phyloP scores from a whole-genome alignment of 2,113 vertebrate genomes.

The Prunella fulvescens region DNA sequence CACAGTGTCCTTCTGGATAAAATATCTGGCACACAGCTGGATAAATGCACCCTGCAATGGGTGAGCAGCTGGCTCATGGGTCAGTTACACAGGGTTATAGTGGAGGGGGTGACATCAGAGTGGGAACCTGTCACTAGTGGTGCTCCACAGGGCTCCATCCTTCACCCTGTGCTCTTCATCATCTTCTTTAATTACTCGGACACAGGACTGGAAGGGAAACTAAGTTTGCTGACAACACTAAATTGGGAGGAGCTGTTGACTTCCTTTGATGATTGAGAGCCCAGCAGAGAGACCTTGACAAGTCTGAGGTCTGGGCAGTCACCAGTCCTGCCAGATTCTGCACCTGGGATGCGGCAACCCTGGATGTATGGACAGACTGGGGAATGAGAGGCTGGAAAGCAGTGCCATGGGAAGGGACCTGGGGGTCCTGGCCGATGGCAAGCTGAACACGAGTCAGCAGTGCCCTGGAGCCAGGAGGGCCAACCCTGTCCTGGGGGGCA shows the following conservation, averaged over 20 bases:
- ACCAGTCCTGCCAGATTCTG: rapidly evolving
- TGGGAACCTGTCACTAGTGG: not conserved
- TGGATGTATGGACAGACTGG: not conserved
- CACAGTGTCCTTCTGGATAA: not conserved
- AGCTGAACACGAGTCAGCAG: rapidly evolving
- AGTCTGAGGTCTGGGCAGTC: not conserved
- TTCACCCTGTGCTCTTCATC: not conserved
- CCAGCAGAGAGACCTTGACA: not conserved
- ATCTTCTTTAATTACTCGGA: not conserved
- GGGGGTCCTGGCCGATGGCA: rapidly evolving
- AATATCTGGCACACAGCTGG: not conserved
- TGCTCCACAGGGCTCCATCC: not conserved
- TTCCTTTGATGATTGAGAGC: not conserved
- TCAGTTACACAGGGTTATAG: not conserved
- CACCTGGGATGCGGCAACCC: not conserved
- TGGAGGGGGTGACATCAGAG: not conserved
- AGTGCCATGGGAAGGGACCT: not conserved
- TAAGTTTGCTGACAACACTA: not conserved
- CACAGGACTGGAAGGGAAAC: not conserved
- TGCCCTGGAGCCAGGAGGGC: not conserved
- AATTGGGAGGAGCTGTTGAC: not conserved
- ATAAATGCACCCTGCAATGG: rapidly evolving
- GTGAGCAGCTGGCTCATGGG: not conserved
- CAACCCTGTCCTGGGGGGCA: rapidly evolving
- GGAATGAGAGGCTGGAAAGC: not conserved